These are phyloP conservation scores for Onchidella celtica DNA, from an alignment of 2,888 invertebrate species.

Conservation along the genomic window DNA sequence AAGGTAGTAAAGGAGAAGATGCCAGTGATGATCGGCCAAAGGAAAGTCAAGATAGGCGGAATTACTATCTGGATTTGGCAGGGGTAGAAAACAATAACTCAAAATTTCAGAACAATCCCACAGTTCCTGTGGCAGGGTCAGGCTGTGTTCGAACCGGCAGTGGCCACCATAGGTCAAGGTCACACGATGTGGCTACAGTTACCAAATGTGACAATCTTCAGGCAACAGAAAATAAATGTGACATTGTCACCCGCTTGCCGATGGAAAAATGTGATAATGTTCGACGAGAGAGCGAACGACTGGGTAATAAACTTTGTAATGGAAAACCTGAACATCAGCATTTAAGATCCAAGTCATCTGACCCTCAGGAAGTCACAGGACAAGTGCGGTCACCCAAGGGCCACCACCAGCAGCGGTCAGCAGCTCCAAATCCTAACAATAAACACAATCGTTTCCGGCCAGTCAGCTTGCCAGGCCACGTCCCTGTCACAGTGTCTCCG, in stretches of 20 bases:
- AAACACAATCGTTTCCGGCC: conserved; percentile 67
- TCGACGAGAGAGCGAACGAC: conserved; percentile 60
- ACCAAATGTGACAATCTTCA: conserved; percentile 47
- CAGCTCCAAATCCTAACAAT: conserved; percentile 54
- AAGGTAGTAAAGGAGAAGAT: background rate
- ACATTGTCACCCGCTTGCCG: background rate
- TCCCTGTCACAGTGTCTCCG: conserved; percentile 71
- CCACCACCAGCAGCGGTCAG: conserved; percentile 55
- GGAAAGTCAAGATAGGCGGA: conserved; percentile 72
- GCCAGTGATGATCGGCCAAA: conserved; percentile 52
- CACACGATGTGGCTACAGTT: conserved; percentile 77
- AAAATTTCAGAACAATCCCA: conserved; percentile 59
- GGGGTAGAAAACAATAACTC: conserved; percentile 77
- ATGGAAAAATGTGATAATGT: conserved; percentile 62
- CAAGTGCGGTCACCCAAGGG: conserved; percentile 57
- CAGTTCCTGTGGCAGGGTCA: conserved; percentile 48
- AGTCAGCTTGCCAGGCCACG: conserved; percentile 70
- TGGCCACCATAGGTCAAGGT: conserved; percentile 80
- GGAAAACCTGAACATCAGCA: conserved; percentile 58
- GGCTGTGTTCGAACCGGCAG: conserved; percentile 57
- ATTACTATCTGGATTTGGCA: conserved; percentile 79
- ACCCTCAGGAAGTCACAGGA: conserved; percentile 61
- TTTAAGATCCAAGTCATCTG: conserved; percentile 69
- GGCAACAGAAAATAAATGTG: background rate
- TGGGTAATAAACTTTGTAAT: conserved; percentile 51